These are phyloP conservation scores for Actinernus sp. DNA, from an alignment of 92 coral and sea anemone species.

Conservation along the genomic window DNA sequence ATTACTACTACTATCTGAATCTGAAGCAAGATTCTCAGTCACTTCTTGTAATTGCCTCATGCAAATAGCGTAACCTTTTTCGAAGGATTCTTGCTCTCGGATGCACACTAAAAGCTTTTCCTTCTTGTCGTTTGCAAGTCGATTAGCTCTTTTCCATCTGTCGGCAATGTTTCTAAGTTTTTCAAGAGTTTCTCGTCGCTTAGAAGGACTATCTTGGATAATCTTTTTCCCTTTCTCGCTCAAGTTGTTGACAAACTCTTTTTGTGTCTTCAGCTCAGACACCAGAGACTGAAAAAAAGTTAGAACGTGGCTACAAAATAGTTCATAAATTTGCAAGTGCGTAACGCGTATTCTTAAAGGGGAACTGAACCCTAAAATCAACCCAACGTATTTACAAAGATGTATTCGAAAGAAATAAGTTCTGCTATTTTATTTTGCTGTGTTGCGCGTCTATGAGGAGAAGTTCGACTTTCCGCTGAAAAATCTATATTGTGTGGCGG, in stretches of 20 bases:
- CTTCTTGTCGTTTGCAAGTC: conserved; percentile 72
- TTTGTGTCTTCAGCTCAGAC: conserved; percentile 83
- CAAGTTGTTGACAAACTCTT: conserved; percentile 84
- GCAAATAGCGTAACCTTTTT: conserved; percentile 67
- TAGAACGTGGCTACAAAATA: no score
- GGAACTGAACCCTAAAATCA: no score
- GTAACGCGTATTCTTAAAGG: no score
- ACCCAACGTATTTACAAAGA: no score
- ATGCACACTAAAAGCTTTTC: conserved; percentile 57
- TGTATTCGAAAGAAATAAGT: no score
- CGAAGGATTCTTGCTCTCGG: conserved; percentile 67
- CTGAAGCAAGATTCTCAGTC: conserved; percentile 37
- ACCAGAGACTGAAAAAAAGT: conserved; percentile 72
- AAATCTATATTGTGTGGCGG: no score
- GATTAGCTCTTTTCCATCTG: conserved; percentile 79
- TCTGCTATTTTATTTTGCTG: no score
- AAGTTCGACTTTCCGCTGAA: no score
- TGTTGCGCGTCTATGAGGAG: no score
- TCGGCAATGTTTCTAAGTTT: conserved; percentile 76
- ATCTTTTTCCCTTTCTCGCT: conserved; percentile 81
- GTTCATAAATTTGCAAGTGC: no score
- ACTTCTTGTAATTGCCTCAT: conserved; percentile 68
- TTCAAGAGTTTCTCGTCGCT: conserved; percentile 66
- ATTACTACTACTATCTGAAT: conserved; percentile 14
- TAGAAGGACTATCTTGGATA: conserved; percentile 59